Base-by-base conservation (phyloP, 2,113 vertebrate genomes). In the Pyxicephalus adspersus region DNA sequence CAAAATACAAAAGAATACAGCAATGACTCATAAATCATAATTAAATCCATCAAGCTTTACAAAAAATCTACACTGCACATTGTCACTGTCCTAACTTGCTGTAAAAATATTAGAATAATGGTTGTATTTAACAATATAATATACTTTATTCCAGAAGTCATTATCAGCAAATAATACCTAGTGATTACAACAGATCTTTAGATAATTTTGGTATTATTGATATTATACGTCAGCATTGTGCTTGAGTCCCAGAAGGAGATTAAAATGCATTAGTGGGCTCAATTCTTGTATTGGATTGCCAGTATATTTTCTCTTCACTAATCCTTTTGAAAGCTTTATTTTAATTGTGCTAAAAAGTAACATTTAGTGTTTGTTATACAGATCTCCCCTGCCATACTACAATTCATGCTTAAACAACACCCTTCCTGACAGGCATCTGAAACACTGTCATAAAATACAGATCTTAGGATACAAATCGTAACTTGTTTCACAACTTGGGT, bases 321-420 rank as follows among this genome's bases (percentile, higher is more conserved):
- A 76, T 64, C 38, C 31, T 38, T 64, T 76, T 63, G 23, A 76
- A 61, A 64, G 58, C 20, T 51, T 7, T 50, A 16, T 63, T 61
- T 26, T 57, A 18, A 19, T 60, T 50, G 16, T 51, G 38, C 58
- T 63, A 76, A 76, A 65, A 76, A 76, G 23, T 76, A 51, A 74
- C n/a, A 74, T 57, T 60, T 55, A 38, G 54, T 74, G 29, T 45
- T 55, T 66, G 64, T 66, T 68, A 29, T 34, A 61, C 25, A 31
- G 23, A 64, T 31, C 68, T 64, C 26, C 20, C 29, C 68, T 38
- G 25, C 68, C 5, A 34, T 57, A 73, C 54, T 54, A 73, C 68
- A 74, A 38, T 55, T 38, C 45, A 73, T 73, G 68, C 79, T 74
- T 55, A 74, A 74, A 81, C 79, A 81, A 74, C 79, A 73, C 68